Conservation (phyloP, 1,140 invertebrate genomes). For the Pseudoatta argentina region DNA sequence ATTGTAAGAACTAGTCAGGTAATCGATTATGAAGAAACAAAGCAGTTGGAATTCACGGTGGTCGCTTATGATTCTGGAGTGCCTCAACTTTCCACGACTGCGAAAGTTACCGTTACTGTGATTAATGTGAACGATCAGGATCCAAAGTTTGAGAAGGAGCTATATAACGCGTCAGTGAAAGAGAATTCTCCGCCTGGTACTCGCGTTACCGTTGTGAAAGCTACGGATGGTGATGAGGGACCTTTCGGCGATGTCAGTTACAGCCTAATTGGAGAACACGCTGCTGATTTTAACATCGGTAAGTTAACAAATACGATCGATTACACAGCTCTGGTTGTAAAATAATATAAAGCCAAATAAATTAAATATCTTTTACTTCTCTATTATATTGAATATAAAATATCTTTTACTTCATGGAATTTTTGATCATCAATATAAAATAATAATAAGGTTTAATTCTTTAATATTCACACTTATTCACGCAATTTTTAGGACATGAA, state of each 20-base stretch:
- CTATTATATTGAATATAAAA: too few relatives aligned
- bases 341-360: background rate
- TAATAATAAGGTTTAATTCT: conserved; percentile 1
- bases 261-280: conserved; percentile 91
- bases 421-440: background rate
- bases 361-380: background rate
- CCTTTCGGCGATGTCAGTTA: conserved; percentile 92
- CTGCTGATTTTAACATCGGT: conserved; percentile 91
- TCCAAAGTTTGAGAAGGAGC: conserved; percentile 90
- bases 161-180: conserved; percentile 90
- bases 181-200: conserved; percentile 92
- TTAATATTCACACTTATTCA: background rate
- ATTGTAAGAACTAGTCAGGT: conserved; percentile 92
- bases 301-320: background rate
- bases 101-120: conserved; percentile 91
- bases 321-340: background rate
- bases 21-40: conserved; percentile 94
- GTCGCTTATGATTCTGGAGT: conserved; percentile 94
- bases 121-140: conserved; percentile 95
- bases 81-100: conserved; percentile 92
- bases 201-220: conserved; percentile 90
- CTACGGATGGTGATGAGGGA: conserved; percentile 91
- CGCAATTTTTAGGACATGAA: conserved; percentile 83
- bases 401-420: background rate
- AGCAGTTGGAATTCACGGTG: conserved; percentile 92